Evolutionary conservation across 2,888 invertebrate species (phyloP), one percentile per base, ranked within the genome.

Genomic region (Crematogaster levior): DNA sequence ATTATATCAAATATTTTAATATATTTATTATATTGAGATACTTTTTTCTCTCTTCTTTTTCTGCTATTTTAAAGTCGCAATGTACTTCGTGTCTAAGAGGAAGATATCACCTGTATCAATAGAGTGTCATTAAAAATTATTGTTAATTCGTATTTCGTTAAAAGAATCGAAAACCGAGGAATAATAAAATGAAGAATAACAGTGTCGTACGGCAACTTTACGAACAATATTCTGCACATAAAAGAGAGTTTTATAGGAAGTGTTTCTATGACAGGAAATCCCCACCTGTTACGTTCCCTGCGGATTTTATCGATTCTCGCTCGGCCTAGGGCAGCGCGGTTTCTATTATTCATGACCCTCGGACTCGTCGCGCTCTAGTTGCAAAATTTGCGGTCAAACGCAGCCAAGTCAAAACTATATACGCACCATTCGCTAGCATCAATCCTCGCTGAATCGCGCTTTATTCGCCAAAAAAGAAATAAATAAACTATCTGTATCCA

Each of bases 271-370:
- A 68, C 53, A 2, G n/a, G 27, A 21, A 85, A 43, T 1, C 1
- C 18, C 21, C 88, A 89, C 83, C 85, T 89, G 90, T 88, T 86
- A 86, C 84, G 56, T 88, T 86, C 58, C 85, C 88, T 61, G 85
- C 43, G 60, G 21, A 58, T 70, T 72, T 51, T 81, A 87, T 87
- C 43, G 87, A 87, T 85, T 43, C 43, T 73, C 48, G 58, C 24
- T 73, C 56, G 48, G 56, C 66, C 58, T 61, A 68, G 63, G 74
- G 68, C 74, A 53, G 21, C 63, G 58, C 15, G 27, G 48, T 46
- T 27, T 89, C 65, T 61, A 89, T 89, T 88, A 89, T 89, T 89
- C 83, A 89, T 72, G 37, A 34, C 66, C 51, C 18, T 58, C 75
- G 82, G 83, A 83, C 27, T 66, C 18, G 27, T 68, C 63, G 24